Evolutionary conservation across 2,888 invertebrate species (phyloP), one percentile per base, ranked within the genome.

Genomic region (Drosophila pseudotakahashii): DNA sequence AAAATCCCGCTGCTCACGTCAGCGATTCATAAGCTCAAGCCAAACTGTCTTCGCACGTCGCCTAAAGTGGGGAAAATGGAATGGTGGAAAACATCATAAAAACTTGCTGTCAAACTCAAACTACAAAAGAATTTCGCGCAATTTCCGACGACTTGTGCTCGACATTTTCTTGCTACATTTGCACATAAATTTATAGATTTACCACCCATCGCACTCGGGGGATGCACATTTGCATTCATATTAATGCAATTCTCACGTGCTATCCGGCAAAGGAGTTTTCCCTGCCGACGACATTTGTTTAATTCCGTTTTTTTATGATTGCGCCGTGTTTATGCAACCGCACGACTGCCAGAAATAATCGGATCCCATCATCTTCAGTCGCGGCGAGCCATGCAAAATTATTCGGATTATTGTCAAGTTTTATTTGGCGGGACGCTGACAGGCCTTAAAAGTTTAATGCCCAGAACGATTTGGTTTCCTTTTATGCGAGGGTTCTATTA

Each of bases 221-320:
- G 39, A 47, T 48, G 68, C 55, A 68, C 83, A 83, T 83, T 85
- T 86, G 81, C 81, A 83, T 83, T 80, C 83, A 78, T 86, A 81
- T 84, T 86, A 84, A 86, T 83, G 83, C 84, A 79, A 86, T 86
- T 89, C 88, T 89, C 88, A 89, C 89, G 89, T 89, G 89, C 79
- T 84, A 77, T 61, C 52, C 58, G 71, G 55, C 70, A 37, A 51
- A 63, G 51, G 67, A 41, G 57, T 14, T 52, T n/a, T 42, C 59
- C 39, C 52, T 45, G 61, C 51, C 48, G 32, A n/a, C 70, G 82
- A 84, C 82, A 82, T 81, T 82, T 82, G 85, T 84, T 82, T 82
- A 82, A 82, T 84, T 82, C 82, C 59, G 62, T 76, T 82, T 84
- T 84, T 84, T 82, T 82, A 82, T 76, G 82, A 73, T 81, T 79